Base-by-base conservation (phyloP, 2,888 invertebrate genomes). In the Hemicrepidius hirtus region DNA sequence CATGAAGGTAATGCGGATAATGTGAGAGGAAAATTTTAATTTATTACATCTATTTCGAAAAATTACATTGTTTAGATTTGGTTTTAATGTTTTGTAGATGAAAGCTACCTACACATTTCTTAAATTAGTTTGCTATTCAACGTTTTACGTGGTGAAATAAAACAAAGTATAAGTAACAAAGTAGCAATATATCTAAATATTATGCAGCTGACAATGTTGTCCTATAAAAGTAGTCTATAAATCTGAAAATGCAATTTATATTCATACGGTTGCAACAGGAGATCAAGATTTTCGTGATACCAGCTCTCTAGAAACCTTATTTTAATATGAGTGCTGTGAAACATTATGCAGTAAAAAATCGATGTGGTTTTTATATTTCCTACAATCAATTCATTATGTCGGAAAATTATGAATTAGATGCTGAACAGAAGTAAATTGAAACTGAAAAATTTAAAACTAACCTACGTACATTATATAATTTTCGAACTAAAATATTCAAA, bases 261-360 rank as follows among this genome's bases (percentile, higher is more conserved):
- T 71, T 71, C 71, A 71, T 71, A 71, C 66, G 60, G 66, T 67
- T 71, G 71, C 66, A 71, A 67, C 71, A 71, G 71, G 50, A 71
- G 71, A 71, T 71, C 71, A 71, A 71, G 71, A 55, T 71, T 71
- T 68, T 71, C 66, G 67, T 71, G 67, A 69, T 66, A 66, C 60
- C 49, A 68, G 41, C 40, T 59, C 60, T 49, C 66, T 66, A 37
- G 60, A 60, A 60, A 59, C 59, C 60, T 68, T 46, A 68, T 68
- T 68, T 68, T 68, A 68, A 68, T 41, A 32, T 68, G 32, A 59
- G 49, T 49, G 68, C 60, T 28, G 50, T 50, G 60, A 60, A 68
- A 59, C 60, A 68, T 68, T 46, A 59, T 49, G 46, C 32, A 59
- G 40, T 44, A 68, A 24, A 32, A 37, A 32, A 35, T 57, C 3